These are phyloP conservation scores for Atrichornis clamosus DNA, from an alignment of 2,113 vertebrate genomes.

Conservation along the genomic window DNA sequence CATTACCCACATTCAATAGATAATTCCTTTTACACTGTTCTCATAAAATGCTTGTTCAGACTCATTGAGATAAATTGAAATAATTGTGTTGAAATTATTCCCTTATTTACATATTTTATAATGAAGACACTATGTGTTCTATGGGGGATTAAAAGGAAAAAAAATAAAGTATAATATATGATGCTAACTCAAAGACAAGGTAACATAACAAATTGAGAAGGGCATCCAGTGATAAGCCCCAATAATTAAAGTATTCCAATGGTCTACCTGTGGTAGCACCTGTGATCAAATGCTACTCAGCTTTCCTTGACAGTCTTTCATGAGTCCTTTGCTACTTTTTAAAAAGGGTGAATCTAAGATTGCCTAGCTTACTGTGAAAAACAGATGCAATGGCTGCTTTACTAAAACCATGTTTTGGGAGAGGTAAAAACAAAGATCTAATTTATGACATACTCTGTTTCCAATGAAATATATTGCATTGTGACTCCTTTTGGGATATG, in stretches of 20 bases:
- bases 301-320: not conserved
- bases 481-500: not conserved
- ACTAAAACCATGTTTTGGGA: not conserved
- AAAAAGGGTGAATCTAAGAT: not conserved
- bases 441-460: not conserved
- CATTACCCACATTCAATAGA: not conserved
- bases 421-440: not conserved
- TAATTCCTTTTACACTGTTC: not conserved
- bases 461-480: not conserved
- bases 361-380: not conserved
- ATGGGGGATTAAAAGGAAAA: not conserved
- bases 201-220: not conserved
- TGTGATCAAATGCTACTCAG: not conserved
- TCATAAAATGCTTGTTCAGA: not conserved
- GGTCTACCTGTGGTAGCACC: not conserved
- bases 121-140: not conserved
- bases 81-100: not conserved
- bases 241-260: not conserved
- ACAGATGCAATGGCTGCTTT: not conserved
- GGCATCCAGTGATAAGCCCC: not conserved
- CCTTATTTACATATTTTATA: not conserved
- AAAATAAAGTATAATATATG: not conserved
- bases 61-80: not conserved
- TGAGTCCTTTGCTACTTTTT: not conserved
- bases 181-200: not conserved